A percentile compares a stretch with the other conserved stretches of the same genome.
Evolutionary conservation across 2,113 vertebrate genomes (phyloP).

Genomic region (Uria aalge): DNA sequence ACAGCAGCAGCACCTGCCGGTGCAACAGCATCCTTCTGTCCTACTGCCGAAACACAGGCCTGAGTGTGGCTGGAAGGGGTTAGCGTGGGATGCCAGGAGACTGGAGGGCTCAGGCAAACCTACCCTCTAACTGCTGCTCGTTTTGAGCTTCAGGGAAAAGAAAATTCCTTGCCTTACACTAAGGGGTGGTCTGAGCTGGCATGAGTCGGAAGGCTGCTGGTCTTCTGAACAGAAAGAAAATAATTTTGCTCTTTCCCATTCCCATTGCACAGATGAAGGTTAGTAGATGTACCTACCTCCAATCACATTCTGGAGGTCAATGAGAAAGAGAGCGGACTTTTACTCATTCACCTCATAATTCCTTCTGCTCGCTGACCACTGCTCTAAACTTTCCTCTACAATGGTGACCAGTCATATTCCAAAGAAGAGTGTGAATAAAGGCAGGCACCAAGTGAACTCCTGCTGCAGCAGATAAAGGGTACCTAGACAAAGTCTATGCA

Average conservation of each 20-base stretch:
- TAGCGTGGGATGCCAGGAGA: neutral
- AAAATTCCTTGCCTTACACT: neutral
- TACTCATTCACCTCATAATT: neutral
- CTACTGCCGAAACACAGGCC: neutral
- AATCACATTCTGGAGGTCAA: neutral
- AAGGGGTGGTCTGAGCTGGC: neutral
- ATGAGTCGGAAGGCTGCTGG: neutral
- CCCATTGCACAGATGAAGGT: neutral
- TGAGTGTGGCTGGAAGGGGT: neutral
- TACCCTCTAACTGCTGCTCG: neutral
- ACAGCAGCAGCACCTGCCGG: neutral
- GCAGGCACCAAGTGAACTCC: neutral
- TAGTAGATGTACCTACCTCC: neutral
- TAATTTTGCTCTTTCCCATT: neutral
- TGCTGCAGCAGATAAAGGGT: neutral
- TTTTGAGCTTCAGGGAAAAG: neutral
- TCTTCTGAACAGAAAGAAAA: neutral
- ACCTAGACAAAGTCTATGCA: neutral
- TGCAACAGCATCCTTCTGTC: neutral
- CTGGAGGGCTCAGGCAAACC: neutral
- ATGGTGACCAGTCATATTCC: neutral
- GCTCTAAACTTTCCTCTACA: neutral
- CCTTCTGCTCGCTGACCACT: neutral
- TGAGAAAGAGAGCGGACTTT: neutral
- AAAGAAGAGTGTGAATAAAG: neutral